Percentiles rank a stretch among this genome's conserved stretches.
Conservation (phyloP, 2,797 vertebrate genomes). For the Anguilla megastoma region DNA sequence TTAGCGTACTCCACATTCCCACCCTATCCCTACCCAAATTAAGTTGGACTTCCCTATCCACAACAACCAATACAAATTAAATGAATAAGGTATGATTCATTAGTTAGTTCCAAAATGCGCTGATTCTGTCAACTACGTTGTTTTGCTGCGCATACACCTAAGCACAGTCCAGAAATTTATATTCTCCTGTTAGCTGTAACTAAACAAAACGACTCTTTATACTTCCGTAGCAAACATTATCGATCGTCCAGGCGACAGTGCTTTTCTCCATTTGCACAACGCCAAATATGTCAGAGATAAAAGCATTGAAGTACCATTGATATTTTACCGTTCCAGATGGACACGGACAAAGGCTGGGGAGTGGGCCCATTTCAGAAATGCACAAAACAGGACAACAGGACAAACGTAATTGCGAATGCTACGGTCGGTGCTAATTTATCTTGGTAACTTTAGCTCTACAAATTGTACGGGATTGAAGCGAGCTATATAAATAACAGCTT, state of each 20-base stretch:
- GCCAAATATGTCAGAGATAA: neutral
- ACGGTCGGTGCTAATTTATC: neutral
- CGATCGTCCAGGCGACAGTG: neutral
- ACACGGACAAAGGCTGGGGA: neutral
- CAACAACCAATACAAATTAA: neutral
- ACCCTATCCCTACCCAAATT: no score
- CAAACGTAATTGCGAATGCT: neutral
- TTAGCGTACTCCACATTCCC: no score
- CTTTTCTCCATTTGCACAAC: neutral
- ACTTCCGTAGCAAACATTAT: neutral
- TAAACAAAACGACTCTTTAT: neutral
- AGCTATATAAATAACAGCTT: neutral
- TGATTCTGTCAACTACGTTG: neutral
- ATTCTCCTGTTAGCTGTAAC: neutral
- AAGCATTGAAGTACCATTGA: conserved; percentile 9
- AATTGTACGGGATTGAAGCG: neutral
- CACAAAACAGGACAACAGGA: neutral
- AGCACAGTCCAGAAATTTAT: neutral
- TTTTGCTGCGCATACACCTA: neutral
- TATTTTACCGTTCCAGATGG: neutral
- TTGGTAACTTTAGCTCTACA: neutral
- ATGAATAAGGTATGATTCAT: neutral
- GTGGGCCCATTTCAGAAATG: neutral
- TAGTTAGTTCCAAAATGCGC: neutral
- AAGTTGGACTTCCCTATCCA: no score